Evolutionary conservation across 2,888 invertebrate genomes (phyloP), one percentile per base, ranked within the genome.

Genomic region (Heliothis peltigera): DNA sequence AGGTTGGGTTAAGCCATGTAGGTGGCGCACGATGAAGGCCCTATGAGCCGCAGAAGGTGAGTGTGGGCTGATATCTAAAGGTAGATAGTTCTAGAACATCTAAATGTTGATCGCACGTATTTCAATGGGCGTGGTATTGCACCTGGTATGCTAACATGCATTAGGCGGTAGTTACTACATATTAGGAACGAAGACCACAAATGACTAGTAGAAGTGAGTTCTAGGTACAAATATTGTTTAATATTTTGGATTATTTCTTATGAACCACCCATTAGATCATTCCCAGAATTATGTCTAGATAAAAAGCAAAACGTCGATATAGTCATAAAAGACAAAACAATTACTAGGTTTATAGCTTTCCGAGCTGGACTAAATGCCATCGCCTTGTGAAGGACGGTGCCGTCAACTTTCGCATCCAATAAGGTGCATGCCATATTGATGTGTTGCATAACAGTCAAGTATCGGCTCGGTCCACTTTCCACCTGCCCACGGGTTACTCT

Each of bases 401-500:
- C 70, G 82, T 84, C 84, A 80, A 87, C 90, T 92, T 92, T 92
- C 91, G 87, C 86, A 84, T 85, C 85, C 81, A 87, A 90, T 90
- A 91, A 87, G 91, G 90, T 87, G 85, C 88, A 86, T 77, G 79
- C 91, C 89, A 87, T 90, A 91, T 88, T 81, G 83, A 87, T 84
- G 65, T 66, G 82, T 93, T 93, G 90, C 93, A 90, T 91, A 93
- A 93, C 79, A 87, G 89, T 82, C 78, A 71, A 79, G 79, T 81
- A 83, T 84, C 80, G 80, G 77, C 76, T 78, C 84, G 89, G 87
- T 88, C 90, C 87, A 90, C 93, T 94, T 94, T 94, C 91, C 92
- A 92, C 90, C 92, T 89, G 90, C 93, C 94, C 94, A 92, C 93
- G 89, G 73, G 80, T 79, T 76, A 77, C 77, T 78, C 85, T 83